Percentiles rank a stretch among this genome's conserved stretches.
phyloP scores from a whole-genome alignment of 2,797 vertebrate species.

The Cuculus canorus region DNA sequence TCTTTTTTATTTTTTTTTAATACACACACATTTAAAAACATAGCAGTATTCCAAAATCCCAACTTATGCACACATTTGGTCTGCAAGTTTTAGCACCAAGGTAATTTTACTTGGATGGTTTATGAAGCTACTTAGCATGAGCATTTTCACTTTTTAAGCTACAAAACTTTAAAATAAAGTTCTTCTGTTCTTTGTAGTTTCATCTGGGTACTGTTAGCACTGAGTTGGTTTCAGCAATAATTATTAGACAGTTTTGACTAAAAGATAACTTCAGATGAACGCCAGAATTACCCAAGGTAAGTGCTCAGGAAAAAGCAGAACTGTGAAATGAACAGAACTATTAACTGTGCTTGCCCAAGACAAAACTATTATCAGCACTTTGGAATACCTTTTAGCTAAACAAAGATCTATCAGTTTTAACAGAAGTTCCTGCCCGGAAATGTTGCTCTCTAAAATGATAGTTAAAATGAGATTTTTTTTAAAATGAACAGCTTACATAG shows the following conservation, averaged over 20 bases:
- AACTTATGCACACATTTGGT: not conserved
- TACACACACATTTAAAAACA: not conserved
- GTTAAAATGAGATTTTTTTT: not conserved
- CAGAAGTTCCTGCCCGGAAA: not conserved
- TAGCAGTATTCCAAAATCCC: not conserved
- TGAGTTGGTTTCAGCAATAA: not conserved
- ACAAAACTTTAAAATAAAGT: not conserved
- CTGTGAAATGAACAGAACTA: not conserved
- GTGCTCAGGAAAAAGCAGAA: not conserved
- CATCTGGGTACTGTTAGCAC: not conserved
- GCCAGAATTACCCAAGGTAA: constrained; percentile 25
- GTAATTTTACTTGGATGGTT: not conserved
- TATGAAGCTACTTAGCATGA: not conserved
- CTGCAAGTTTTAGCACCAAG: constrained; percentile 8
- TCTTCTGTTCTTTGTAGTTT: not conserved
- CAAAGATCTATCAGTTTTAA: not conserved
- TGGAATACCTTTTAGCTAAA: not conserved
- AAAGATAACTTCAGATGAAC: constrained; percentile 33
- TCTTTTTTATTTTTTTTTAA: not conserved
- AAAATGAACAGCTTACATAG: not conserved
- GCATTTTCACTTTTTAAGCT: not conserved
- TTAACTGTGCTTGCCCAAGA: not conserved
- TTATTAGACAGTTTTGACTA: constrained; percentile 45
- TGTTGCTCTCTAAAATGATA: not conserved
- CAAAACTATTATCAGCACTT: not conserved